phyloP scores from a whole-genome alignment of 2,113 vertebrate species.

The Eretmochelys imbricata region DNA sequence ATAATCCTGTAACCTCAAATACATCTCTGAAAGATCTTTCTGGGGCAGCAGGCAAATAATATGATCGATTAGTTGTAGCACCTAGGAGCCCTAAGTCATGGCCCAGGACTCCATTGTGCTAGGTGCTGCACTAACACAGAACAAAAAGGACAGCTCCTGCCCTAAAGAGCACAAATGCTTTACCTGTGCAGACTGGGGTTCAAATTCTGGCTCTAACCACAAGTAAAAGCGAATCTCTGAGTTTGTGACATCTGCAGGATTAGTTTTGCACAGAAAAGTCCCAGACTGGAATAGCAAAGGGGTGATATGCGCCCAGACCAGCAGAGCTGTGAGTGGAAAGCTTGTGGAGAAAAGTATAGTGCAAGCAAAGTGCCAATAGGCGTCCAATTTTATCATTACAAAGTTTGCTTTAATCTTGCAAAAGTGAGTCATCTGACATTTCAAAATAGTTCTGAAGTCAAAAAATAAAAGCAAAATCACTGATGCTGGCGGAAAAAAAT shows the following conservation, averaged over 20 bases:
- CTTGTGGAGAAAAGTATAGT: not conserved
- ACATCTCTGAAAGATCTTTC: not conserved
- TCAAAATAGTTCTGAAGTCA: not conserved
- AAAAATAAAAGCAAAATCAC: not conserved
- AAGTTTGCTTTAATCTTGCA: not conserved
- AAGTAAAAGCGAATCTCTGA: not conserved
- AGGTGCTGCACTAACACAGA: not conserved
- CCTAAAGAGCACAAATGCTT: not conserved
- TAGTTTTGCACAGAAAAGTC: not conserved
- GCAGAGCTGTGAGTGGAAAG: not conserved
- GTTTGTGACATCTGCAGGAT: not conserved
- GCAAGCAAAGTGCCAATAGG: not conserved
- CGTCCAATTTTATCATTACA: not conserved
- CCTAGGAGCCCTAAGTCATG: not conserved
- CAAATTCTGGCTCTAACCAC: not conserved
- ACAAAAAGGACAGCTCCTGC: not conserved
- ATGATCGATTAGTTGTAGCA: not conserved
- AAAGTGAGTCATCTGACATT: not conserved
- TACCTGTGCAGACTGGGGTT: not conserved
- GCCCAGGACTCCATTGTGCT: not conserved
- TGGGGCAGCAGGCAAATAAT: not conserved
- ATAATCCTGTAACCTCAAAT: not conserved
- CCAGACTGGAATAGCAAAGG: not conserved
- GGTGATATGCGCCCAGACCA: not conserved
- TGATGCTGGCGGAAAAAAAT: not conserved